Evolutionary conservation across 2,888 invertebrate species (phyloP), one percentile per base, ranked within the genome.

Genomic region (Stenurella melanura): DNA sequence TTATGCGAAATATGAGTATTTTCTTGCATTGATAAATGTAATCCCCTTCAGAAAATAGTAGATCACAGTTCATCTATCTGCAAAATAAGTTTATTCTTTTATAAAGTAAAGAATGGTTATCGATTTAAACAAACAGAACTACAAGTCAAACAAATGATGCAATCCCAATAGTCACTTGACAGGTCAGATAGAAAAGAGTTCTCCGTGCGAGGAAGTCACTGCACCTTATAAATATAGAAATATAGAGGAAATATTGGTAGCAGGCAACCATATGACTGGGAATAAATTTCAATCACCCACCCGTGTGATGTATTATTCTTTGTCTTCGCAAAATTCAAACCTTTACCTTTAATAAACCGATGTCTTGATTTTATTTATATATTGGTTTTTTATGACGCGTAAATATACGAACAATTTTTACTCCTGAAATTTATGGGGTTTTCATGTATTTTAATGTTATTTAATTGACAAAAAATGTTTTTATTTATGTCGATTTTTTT

Each of bases 211-310:
- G 60, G 61, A 69, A 60, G 74, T 66, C 56, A 60, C 63, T 54
- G 69, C 68, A 70, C 63, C 75, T 64, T 69, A 75, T 75, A 75
- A 75, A 75, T 75, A 75, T 70, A 75, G 70, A 75, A 75, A 75
- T 69, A 63, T 63, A 68, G 58, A 42, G 69, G 30, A 75, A 70
- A 75, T 75, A 75, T 69, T 63, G 75, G 34, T 63, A 56, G 63
- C 69, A 70, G 70, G 75, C 69, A 64, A 75, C 64, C 75, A 60
- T 63, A 60, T 70, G 64, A 61, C 69, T 75, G 75, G 57, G 64
- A 75, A 75, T 75, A 75, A 70, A 70, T 75, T 68, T 70, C 75
- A 64, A 75, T 75, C 63, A 63, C 18, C 57, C 64, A 42, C 34
- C 42, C 70, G 42, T 70, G 17, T 70, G 70, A 70, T 50, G 34